A percentile compares a stretch with the other conserved stretches of the same genome.
phyloP scores from a whole-genome alignment of 2,113 vertebrate species.

The Grammomys dolichurus region DNA sequence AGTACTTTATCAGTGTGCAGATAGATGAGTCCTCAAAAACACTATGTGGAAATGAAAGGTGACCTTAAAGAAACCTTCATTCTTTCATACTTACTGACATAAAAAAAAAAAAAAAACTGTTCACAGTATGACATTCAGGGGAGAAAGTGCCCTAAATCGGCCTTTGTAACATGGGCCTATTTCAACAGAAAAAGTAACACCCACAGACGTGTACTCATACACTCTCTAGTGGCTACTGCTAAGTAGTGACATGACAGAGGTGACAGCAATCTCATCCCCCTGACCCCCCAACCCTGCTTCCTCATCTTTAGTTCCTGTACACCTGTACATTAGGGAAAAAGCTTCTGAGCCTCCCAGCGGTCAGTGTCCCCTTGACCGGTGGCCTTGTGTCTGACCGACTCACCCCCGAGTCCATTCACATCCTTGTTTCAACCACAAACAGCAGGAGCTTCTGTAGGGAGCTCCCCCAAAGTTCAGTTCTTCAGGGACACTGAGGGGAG shows the following conservation, averaged over 20 bases:
- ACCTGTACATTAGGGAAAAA: background rate
- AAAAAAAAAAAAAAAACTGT: background rate
- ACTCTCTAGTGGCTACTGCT: background rate
- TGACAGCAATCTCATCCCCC: background rate
- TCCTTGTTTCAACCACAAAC: background rate
- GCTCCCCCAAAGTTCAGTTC: background rate
- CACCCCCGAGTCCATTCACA: background rate
- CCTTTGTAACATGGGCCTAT: background rate
- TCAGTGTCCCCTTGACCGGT: background rate
- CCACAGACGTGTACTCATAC: background rate
- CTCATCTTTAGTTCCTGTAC: background rate
- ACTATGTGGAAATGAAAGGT: background rate
- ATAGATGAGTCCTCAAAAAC: background rate
- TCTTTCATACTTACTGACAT: background rate
- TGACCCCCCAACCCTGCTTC: background rate
- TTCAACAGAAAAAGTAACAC: background rate
- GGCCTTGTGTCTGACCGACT: background rate
- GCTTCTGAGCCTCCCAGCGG: background rate
- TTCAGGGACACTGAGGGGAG: background rate
- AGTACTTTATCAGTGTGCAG: background rate
- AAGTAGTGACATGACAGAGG: background rate
- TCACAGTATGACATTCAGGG: accelerated
- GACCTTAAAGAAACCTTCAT: background rate
- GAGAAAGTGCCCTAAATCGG: background rate
- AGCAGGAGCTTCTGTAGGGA: background rate